Conservation (phyloP, 2,113 vertebrate species). For the Monopterus albus region DNA sequence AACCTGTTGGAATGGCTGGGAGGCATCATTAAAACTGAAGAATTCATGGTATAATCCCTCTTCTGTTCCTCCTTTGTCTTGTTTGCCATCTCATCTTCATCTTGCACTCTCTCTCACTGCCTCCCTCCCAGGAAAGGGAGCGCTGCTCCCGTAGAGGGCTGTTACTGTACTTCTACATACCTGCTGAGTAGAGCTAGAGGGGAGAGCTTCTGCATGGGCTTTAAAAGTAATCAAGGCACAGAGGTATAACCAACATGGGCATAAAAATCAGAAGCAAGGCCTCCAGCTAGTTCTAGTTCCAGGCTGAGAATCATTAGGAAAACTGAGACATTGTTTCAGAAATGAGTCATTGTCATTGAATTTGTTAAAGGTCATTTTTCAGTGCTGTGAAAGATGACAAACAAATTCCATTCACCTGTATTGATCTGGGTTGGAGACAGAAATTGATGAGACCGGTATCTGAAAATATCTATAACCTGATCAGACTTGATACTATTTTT, state of each 20-base stretch:
- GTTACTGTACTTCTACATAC: constrained; percentile 33
- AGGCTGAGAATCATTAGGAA: too few species aligned
- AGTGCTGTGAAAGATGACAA: background rate
- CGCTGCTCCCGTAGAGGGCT: constrained; percentile 23
- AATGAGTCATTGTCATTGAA: background rate
- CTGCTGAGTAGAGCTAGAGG: constrained; percentile 34
- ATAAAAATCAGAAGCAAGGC: too few species aligned
- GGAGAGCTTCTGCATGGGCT: constrained; percentile 25
- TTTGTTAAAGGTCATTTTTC: background rate
- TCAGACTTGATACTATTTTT: background rate
- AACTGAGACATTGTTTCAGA: background rate
- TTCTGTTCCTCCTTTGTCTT: background rate
- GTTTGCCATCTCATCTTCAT: background rate
- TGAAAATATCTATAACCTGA: background rate
- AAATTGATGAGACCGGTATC: background rate
- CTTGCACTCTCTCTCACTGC: background rate
- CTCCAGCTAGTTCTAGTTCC: too few species aligned
- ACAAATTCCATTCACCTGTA: background rate
- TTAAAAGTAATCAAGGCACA: constrained; percentile 54
- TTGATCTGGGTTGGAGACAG: background rate
- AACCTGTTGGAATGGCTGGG: constrained; percentile 28
- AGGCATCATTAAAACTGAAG: constrained; percentile 21
- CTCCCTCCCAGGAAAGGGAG: background rate
- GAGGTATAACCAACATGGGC: constrained; percentile 14
- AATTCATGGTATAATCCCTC: background rate